These are phyloP conservation scores for Tinamus major DNA, from an alignment of 2,797 vertebrate genomes.

Conservation along the genomic window DNA sequence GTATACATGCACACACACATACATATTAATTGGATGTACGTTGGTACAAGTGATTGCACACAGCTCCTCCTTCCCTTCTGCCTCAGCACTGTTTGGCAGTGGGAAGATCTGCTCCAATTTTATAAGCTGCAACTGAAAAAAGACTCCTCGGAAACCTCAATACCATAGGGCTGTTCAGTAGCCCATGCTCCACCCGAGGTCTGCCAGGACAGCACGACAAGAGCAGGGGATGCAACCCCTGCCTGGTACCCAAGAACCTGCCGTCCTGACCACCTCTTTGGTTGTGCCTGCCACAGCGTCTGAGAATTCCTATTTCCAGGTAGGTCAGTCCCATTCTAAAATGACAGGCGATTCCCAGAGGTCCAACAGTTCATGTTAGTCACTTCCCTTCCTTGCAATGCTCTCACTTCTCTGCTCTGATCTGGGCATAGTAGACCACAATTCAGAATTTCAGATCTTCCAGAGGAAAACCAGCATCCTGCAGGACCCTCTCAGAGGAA, in stretches of 20 bases:
- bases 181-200: fast-evolving
- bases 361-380: neutral
- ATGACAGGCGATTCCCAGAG: neutral
- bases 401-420: neutral
- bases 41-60: neutral
- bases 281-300: neutral
- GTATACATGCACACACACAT: too few relatives aligned
- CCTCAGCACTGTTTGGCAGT: neutral
- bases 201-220: neutral
- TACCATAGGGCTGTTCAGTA: neutral
- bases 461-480: neutral
- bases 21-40: neutral
- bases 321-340: too few relatives aligned
- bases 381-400: fast-evolving
- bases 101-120: neutral
- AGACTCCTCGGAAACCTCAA: neutral
- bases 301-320: neutral
- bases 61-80: neutral
- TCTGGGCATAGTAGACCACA: neutral
- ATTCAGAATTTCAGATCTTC: neutral
- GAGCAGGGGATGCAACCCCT: neutral
- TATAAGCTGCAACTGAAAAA: neutral
- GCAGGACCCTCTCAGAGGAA: neutral
- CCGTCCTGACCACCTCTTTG: neutral
- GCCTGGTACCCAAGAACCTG: neutral